Evolutionary conservation across 2,888 invertebrate species (phyloP).

Genomic region (Drosophila percnosoma): DNA sequence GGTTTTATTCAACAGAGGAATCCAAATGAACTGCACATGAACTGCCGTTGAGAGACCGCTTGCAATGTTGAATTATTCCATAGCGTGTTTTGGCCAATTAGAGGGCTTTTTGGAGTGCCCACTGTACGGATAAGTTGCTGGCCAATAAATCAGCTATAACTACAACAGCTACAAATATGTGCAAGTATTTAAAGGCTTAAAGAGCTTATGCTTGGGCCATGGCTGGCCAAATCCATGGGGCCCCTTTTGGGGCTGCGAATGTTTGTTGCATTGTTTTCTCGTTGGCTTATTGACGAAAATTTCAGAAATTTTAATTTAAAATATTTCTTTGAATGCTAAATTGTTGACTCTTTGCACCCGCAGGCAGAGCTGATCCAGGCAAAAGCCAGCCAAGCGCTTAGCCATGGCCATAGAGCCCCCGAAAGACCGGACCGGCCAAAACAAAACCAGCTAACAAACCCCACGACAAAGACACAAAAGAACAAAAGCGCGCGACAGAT

Average conservation of each 20-base stretch:
- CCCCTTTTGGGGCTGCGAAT: slow-evolving; percentile 18
- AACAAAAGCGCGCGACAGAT: slow-evolving; percentile 79
- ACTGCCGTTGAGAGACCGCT: not conserved
- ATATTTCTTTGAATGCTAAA: slow-evolving; percentile 83
- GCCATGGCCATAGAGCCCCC: slow-evolving; percentile 37
- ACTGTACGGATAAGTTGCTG: slow-evolving; percentile 23
- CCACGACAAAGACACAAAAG: slow-evolving; percentile 68
- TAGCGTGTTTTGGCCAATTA: slow-evolving; percentile 42
- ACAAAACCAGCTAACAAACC: slow-evolving; percentile 74
- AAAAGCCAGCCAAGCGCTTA: slow-evolving; percentile 45
- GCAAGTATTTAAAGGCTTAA: slow-evolving; percentile 68
- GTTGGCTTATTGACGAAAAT: slow-evolving; percentile 80
- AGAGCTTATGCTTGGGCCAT: slow-evolving; percentile 24
- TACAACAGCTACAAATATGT: slow-evolving; percentile 59
- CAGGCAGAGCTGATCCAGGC: slow-evolving; percentile 30
- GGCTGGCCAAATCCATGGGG: slow-evolving; percentile 19
- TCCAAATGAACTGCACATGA: not conserved
- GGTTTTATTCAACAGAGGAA: not conserved
- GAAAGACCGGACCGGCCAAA: slow-evolving; percentile 37
- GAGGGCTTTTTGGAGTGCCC: slow-evolving; percentile 24
- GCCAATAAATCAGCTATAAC: slow-evolving; percentile 54
- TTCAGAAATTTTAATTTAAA: slow-evolving; percentile 85
- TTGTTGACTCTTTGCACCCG: slow-evolving; percentile 76
- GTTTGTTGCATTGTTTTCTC: slow-evolving; percentile 65
- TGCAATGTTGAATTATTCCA: slow-evolving; percentile 13